These are phyloP conservation scores for Laticauda laticaudata DNA, from an alignment of 2,113 vertebrate species.

Conservation along the genomic window DNA sequence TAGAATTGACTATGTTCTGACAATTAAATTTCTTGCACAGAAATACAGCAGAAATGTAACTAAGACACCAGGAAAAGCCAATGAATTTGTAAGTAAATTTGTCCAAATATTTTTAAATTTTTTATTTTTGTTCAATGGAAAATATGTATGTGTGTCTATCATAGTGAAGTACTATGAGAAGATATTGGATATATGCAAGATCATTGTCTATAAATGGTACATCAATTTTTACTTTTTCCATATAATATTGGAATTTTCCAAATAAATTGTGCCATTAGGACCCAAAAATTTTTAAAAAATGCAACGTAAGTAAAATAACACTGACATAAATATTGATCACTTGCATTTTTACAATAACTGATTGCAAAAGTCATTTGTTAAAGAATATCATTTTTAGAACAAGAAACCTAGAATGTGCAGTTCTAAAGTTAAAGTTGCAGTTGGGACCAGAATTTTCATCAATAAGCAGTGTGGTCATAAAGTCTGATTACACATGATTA, in stretches of 20 bases:
- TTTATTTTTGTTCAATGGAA: not conserved
- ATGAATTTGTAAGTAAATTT: not conserved
- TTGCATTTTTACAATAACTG: not conserved
- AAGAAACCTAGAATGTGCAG: not conserved
- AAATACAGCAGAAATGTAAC: constrained; percentile 18
- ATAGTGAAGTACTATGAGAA: not conserved
- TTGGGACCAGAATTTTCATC: not conserved
- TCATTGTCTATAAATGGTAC: not conserved
- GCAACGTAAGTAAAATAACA: not conserved
- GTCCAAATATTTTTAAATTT: not conserved
- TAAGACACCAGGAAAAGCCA: constrained; percentile 6
- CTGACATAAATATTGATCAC: not conserved
- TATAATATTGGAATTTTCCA: not conserved
- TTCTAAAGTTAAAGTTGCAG: not conserved
- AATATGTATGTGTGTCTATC: not conserved
- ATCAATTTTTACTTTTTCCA: not conserved
- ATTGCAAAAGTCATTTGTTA: not conserved
- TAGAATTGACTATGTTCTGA: constrained; percentile 15
- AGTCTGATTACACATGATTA: not conserved
- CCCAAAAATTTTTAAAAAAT: not conserved
- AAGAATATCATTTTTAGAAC: not conserved
- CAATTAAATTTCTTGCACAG: constrained; percentile 12
- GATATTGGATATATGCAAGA: not conserved
- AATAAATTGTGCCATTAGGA: not conserved
- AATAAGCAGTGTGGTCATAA: not conserved